These are phyloP conservation scores for Macroteleia sp. DNA, from an alignment of 2,888 invertebrate species.

Conservation along the genomic window DNA sequence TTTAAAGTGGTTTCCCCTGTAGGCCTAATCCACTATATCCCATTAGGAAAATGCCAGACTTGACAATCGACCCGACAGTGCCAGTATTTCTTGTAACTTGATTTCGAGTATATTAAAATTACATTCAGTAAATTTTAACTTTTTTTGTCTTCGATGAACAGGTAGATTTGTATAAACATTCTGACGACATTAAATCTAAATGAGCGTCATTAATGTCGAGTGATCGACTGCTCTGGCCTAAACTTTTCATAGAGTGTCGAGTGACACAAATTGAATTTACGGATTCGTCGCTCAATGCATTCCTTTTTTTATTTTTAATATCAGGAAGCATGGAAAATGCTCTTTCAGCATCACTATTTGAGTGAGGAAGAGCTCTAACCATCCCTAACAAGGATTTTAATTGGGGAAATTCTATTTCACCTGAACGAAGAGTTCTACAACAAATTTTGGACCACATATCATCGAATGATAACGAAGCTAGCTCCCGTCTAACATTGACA, in stretches of 20 bases:
- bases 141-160: not conserved
- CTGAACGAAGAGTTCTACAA: not conserved
- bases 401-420: constrained; percentile 5
- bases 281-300: not conserved
- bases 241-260: not conserved
- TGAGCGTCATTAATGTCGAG: not conserved
- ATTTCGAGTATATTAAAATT: too few relatives aligned
- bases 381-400: not conserved
- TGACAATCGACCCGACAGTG: too few relatives aligned
- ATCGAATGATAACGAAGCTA: constrained; percentile 12
- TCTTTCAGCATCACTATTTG: constrained; percentile 16
- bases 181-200: not conserved
- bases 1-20: constrained; percentile 22
- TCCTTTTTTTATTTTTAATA: constrained; percentile 12
- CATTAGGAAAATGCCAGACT: too few relatives aligned
- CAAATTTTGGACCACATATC: constrained; percentile 4
- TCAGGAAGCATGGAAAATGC: constrained; percentile 10
- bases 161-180: too few relatives aligned
- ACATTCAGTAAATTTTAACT: too few relatives aligned
- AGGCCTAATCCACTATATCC: constrained; percentile 36
- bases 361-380: constrained; percentile 24
- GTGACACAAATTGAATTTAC: constrained; percentile 11
- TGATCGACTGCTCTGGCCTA: not conserved
- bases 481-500: not conserved
- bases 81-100: too few relatives aligned